Percentiles rank a stretch among this genome's conserved stretches.
phyloP scores from a whole-genome alignment of 2,888 invertebrate species.

The Isoperla grammatica region DNA sequence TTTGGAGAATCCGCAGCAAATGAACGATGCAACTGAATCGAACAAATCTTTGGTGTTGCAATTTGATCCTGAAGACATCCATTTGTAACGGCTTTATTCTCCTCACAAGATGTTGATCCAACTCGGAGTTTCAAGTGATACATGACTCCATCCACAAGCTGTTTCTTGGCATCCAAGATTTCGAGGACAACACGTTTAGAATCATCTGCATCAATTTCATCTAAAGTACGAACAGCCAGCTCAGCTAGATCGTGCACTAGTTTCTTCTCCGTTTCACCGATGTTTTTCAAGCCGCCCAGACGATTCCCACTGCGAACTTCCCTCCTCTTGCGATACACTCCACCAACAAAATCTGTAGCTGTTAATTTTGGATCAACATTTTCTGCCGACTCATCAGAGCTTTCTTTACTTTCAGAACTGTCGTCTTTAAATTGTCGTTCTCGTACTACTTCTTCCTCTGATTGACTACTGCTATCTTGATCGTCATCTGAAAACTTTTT shows the following conservation, averaged over 20 bases:
- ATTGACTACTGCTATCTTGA: neutral
- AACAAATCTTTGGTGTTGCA: constrained; percentile 23
- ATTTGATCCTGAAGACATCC: constrained; percentile 24
- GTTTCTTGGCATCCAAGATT: constrained; percentile 44
- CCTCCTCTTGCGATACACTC: constrained; percentile 17
- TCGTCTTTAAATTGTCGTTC: neutral
- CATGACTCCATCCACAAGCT: constrained; percentile 32
- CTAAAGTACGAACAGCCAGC: constrained; percentile 46
- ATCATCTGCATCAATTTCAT: constrained; percentile 48
- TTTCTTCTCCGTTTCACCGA: constrained; percentile 34
- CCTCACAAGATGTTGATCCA: constrained; percentile 25
- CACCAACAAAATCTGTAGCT: neutral
- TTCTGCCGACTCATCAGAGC: no score
- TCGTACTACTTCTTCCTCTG: neutral
- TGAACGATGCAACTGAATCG: constrained; percentile 33
- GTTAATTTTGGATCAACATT: no score
- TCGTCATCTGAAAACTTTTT: no score
- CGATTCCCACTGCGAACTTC: constrained; percentile 29
- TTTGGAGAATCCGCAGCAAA: constrained; percentile 33
- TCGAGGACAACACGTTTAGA: constrained; percentile 46
- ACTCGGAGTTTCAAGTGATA: constrained; percentile 28
- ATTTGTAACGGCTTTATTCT: constrained; percentile 11
- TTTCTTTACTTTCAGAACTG: no score
- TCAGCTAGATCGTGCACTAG: constrained; percentile 44
- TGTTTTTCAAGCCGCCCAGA: constrained; percentile 32